Conservation (phyloP, 1,140 invertebrate species). For the Asbolus verrucosus region DNA sequence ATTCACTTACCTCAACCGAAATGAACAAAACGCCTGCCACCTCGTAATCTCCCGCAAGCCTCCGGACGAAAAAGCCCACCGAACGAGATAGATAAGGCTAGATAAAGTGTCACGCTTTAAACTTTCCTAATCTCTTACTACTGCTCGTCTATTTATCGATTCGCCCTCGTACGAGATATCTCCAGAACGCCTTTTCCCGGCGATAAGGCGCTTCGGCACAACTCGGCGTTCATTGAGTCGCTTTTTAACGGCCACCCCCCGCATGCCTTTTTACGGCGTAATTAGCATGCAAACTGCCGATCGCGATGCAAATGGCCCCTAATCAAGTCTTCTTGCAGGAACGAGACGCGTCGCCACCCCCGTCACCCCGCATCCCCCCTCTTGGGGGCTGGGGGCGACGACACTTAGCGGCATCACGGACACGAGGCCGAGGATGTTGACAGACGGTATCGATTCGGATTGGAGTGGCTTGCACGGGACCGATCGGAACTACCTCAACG, state of each 20-base stretch:
- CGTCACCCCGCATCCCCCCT: conserved; percentile 70
- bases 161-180: conserved; percentile 3
- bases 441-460: conserved; percentile 71
- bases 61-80: too few species aligned
- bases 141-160: conserved; percentile 1
- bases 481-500: conserved; percentile 69
- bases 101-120: too few species aligned
- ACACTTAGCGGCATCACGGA: conserved; percentile 56
- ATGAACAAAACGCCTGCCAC: too few species aligned
- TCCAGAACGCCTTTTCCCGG: too few species aligned
- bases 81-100: too few species aligned
- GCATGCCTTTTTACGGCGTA: neutral
- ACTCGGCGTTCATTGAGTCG: too few species aligned
- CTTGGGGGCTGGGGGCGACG: conserved; percentile 67
- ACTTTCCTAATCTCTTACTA: too few species aligned
- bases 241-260: neutral
- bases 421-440: conserved; percentile 60
- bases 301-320: neutral
- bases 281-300: conserved; percentile 13
- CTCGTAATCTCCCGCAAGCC: too few species aligned
- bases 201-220: too few species aligned
- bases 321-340: conserved; percentile 19
- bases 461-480: conserved; percentile 69
- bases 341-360: conserved; percentile 68
- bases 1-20: too few species aligned